phyloP scores from a whole-genome alignment of 2,888 invertebrate species.

The Entomobrya multifasciata region DNA sequence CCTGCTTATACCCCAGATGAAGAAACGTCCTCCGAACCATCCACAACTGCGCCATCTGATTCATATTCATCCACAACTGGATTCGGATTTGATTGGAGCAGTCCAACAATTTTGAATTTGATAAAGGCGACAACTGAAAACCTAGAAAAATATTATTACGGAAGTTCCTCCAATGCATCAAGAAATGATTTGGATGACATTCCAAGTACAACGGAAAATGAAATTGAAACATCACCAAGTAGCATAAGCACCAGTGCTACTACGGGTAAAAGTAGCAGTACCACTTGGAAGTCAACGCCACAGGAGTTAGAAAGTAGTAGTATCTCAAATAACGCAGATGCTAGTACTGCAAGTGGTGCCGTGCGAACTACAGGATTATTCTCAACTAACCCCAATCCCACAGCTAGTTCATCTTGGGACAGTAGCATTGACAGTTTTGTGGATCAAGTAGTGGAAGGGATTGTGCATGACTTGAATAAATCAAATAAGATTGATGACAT shows the following conservation, averaged over 20 bases:
- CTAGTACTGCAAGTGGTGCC: neutral
- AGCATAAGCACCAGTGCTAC: too few relatives aligned
- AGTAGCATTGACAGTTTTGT: slow-evolving; percentile 70
- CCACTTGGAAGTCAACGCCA: neutral
- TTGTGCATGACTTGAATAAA: slow-evolving; percentile 69
- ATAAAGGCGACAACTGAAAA: slow-evolving; percentile 24
- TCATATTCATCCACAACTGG: neutral
- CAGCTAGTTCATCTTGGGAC: slow-evolving; percentile 45
- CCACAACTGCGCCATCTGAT: neutral
- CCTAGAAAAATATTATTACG: neutral
- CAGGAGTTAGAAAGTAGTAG: neutral
- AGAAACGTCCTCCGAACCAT: neutral
- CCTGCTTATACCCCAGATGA: neutral
- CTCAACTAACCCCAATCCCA: neutral
- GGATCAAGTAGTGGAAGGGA: slow-evolving; percentile 73
- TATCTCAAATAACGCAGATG: neutral
- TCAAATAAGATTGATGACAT: slow-evolving; percentile 67
- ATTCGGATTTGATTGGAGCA: slow-evolving; percentile 14
- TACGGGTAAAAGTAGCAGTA: neutral
- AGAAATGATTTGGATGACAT: neutral
- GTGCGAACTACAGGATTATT: neutral
- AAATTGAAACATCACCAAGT: neutral
- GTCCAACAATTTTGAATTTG: neutral
- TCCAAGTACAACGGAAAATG: slow-evolving; percentile 6
- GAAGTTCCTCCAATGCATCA: neutral